Evolutionary conservation across 2,888 invertebrate genomes (phyloP).

Genomic region (Nomada flava): DNA sequence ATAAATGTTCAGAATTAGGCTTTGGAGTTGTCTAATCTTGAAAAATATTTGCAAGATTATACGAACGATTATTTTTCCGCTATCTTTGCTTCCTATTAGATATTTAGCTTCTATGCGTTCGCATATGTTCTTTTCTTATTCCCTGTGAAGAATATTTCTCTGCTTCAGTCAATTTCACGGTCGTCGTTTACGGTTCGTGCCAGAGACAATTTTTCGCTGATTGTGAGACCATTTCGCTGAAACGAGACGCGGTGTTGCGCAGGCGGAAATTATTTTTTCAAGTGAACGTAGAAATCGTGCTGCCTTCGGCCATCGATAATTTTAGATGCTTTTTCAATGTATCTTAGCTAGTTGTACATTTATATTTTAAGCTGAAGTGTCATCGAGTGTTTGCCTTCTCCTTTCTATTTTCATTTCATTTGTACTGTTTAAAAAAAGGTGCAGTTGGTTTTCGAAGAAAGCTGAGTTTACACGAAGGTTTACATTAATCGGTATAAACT

Average conservation of each 20-base stretch:
- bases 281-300: slow-evolving; percentile 28
- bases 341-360: no score
- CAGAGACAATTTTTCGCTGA: neutral
- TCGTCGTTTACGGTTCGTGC: neutral
- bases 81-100: no score
- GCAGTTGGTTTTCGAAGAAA: neutral
- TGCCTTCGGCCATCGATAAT: slow-evolving; percentile 25
- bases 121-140: no score
- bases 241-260: slow-evolving; percentile 1
- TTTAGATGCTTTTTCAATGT: neutral
- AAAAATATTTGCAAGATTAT: no score
- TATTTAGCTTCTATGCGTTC: no score
- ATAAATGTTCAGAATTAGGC: neutral
- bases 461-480: no score
- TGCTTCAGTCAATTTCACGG: no score
- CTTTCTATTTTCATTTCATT: neutral
- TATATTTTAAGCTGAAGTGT: no score
- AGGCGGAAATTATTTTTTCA: slow-evolving; percentile 56
- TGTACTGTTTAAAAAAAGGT: neutral
- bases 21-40: no score
- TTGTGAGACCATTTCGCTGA: slow-evolving; percentile 9
- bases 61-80: no score
- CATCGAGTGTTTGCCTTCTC: neutral
- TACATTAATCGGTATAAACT: neutral
- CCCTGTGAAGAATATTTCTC: no score